phyloP scores from a whole-genome alignment of 2,113 vertebrate genomes.

The Corythornis madagascariensis region DNA sequence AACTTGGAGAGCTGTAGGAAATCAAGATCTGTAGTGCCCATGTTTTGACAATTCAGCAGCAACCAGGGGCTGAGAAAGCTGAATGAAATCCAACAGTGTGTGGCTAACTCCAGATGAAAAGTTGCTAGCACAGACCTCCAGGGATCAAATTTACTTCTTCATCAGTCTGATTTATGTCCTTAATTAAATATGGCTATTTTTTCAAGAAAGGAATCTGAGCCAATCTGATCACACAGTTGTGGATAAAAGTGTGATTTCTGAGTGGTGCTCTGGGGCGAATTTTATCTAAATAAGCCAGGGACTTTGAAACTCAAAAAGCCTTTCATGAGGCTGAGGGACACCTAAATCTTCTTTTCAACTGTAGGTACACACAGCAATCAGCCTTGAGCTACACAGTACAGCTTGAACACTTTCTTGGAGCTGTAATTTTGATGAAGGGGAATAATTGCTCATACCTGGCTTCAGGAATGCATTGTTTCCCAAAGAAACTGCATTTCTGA shows the following conservation, averaged over 20 bases:
- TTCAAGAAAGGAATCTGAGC: background rate
- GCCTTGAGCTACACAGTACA: background rate
- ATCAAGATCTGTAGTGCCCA: background rate
- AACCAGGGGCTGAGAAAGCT: background rate
- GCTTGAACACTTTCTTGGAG: background rate
- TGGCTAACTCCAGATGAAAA: background rate
- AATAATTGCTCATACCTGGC: background rate
- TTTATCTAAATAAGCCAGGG: background rate
- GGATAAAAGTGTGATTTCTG: background rate
- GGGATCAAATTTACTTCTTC: background rate
- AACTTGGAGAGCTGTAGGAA: background rate
- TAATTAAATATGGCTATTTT: background rate
- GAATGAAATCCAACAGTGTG: background rate
- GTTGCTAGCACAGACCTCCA: background rate
- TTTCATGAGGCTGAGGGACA: background rate
- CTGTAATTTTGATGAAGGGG: background rate
- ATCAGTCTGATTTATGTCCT: background rate
- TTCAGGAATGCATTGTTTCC: background rate
- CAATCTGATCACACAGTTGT: background rate
- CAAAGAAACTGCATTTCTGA: background rate
- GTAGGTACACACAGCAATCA: background rate
- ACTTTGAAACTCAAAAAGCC: background rate
- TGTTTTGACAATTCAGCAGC: background rate
- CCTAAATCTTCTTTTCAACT: background rate
- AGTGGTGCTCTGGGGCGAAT: background rate